Evolutionary conservation across 2,113 vertebrate species (phyloP).

Genomic region (Protobothrops mucrosquamatus): DNA sequence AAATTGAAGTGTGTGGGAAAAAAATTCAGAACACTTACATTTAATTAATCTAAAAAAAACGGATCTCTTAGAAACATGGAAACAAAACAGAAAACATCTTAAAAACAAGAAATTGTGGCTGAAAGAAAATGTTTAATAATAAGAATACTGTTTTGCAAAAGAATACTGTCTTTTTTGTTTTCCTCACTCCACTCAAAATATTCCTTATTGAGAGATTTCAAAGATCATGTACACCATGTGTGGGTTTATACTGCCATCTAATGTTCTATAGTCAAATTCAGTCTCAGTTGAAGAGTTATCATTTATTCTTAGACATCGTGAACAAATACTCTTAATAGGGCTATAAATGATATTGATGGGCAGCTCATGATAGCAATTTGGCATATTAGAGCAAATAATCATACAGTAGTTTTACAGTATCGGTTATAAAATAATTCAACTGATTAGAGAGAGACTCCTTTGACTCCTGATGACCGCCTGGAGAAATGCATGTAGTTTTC

Average conservation of each 20-base stretch:
- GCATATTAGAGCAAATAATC: not conserved
- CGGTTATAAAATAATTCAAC: not conserved
- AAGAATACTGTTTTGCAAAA: constrained; percentile 15
- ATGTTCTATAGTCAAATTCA: constrained; percentile 26
- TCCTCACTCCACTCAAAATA: not conserved
- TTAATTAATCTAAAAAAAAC: not conserved
- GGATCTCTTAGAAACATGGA: not conserved
- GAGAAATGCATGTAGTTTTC: not conserved
- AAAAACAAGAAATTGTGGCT: not conserved
- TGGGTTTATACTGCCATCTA: constrained; percentile 67
- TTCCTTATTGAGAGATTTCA: constrained; percentile 15
- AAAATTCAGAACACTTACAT: constrained; percentile 5
- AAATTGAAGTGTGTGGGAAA: constrained; percentile 10
- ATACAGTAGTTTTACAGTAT: not conserved
- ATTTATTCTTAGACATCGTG: not conserved
- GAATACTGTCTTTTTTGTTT: not conserved
- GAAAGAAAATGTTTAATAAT: not conserved
- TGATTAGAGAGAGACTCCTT: not conserved
- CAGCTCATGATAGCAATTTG: not conserved
- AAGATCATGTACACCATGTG: constrained; percentile 5
- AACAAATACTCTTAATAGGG: not conserved
- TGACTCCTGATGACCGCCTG: not conserved
- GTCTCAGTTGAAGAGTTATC: not conserved
- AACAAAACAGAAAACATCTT: constrained; percentile 13
- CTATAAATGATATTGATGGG: not conserved